These are phyloP conservation scores for Hipposideros larvatus DNA, from an alignment of 2,797 vertebrate species.

Conservation along the genomic window DNA sequence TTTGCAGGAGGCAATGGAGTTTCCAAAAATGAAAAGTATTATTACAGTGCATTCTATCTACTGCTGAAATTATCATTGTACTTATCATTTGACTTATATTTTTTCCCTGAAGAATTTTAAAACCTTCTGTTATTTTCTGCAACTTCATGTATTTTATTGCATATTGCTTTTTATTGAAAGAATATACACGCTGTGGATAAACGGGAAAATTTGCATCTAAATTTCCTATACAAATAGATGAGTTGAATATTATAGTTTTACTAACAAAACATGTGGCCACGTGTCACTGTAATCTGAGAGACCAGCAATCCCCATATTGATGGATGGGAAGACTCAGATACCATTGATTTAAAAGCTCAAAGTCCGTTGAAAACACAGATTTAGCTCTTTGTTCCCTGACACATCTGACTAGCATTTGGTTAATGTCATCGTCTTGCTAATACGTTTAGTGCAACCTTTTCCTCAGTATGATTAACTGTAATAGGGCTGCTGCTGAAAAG, in stretches of 20 bases:
- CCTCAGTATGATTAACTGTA: conserved; percentile 82
- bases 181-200: not conserved
- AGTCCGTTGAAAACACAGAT: conserved; percentile 74
- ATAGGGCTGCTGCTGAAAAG: conserved; percentile 81
- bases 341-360: conserved; percentile 78
- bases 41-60: not conserved
- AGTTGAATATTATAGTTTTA: not conserved
- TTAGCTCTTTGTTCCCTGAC: conserved; percentile 79
- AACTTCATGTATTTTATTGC: not conserved
- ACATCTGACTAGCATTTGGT: conserved; percentile 81
- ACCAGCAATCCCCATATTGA: not conserved
- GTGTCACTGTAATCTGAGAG: not conserved
- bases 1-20: not conserved
- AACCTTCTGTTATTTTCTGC: conserved; percentile 34
- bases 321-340: conserved; percentile 66
- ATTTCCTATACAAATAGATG: not conserved
- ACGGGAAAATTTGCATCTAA: not conserved
- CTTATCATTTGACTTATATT: not conserved
- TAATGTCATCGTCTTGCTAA: conserved; percentile 82
- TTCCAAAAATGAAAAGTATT: conserved; percentile 40
- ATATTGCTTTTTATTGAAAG: conserved; percentile 5
- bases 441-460: conserved; percentile 82
- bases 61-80: conserved; percentile 10
- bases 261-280: not conserved
- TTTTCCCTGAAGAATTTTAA: conserved; percentile 31